These are phyloP conservation scores for Parochlus steinenii DNA, from an alignment of 2,888 invertebrate species.

Conservation along the genomic window DNA sequence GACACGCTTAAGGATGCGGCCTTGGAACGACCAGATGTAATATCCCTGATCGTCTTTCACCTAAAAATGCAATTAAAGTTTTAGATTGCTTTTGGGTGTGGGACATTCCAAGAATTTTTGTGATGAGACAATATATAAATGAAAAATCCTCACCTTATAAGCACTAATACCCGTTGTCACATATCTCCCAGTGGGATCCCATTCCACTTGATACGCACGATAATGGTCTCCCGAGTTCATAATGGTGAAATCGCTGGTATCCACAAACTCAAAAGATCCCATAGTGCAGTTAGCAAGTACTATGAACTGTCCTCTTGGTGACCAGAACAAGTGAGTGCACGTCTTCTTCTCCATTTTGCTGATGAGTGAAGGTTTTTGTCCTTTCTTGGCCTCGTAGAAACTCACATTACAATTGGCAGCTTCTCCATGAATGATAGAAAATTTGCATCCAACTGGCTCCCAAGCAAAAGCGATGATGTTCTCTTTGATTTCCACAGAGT, in stretches of 20 bases:
- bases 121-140: too few species aligned
- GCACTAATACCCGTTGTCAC: constrained; percentile 89
- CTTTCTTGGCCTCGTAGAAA: constrained; percentile 83
- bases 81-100: too few species aligned
- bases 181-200: constrained; percentile 98
- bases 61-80: too few species aligned
- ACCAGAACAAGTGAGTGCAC: constrained; percentile 91
- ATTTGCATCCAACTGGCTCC: constrained; percentile 94
- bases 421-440: constrained; percentile 94
- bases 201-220: constrained; percentile 86
- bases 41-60: constrained; percentile 85
- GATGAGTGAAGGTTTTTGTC: constrained; percentile 71
- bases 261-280: constrained; percentile 87
- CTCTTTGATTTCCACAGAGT: constrained; percentile 91
- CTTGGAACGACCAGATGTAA: constrained; percentile 97
- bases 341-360: constrained; percentile 80
- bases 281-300: constrained; percentile 80
- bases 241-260: constrained; percentile 88
- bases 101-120: too few species aligned
- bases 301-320: constrained; percentile 87
- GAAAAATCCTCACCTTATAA: too few species aligned
- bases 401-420: constrained; percentile 61
- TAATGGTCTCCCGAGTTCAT: constrained; percentile 91
- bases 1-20: constrained; percentile 52
- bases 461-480: constrained; percentile 89